phyloP scores from a whole-genome alignment of 2,888 invertebrate genomes.

The Drosophila meridionalis region DNA sequence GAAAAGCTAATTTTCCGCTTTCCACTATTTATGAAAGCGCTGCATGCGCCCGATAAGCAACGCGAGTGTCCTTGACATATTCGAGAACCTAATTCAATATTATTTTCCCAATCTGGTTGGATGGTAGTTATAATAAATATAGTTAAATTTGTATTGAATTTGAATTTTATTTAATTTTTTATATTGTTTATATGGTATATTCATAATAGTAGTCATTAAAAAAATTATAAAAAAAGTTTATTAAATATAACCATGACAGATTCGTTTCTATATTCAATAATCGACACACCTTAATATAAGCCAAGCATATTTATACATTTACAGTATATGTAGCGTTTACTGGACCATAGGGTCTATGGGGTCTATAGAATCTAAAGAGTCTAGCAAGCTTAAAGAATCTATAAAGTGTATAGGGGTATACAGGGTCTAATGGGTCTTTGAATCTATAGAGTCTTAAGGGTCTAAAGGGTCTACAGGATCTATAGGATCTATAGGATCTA shows the following conservation, averaged over 20 bases:
- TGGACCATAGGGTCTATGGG: not conserved
- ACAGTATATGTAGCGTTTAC: too few species aligned
- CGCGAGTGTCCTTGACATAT: constrained; percentile 1
- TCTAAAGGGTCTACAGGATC: not conserved
- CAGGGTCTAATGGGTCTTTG: not conserved
- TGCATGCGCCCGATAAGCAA: constrained; percentile 9
- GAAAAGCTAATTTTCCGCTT: constrained; percentile 48
- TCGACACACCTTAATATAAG: too few species aligned
- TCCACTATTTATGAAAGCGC: constrained; percentile 5
- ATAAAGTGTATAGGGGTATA: not conserved
- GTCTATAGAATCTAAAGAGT: not conserved
- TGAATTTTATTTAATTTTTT: too few species aligned
- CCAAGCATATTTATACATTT: too few species aligned
- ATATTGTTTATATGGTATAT: not conserved
- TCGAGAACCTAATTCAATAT: constrained; percentile 1
- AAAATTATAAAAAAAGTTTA: too few species aligned
- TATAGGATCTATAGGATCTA: not conserved
- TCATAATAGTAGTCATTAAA: too few species aligned
- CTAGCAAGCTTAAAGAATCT: not conserved
- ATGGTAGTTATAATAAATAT: not conserved
- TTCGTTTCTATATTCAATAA: too few species aligned
- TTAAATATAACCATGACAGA: too few species aligned
- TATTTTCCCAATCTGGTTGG: not conserved
- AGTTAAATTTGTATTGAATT: not conserved
- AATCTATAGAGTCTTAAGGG: not conserved